A percentile compares a stretch with the other conserved stretches of the same genome.
Evolutionary conservation across 1,140 invertebrate genomes (phyloP).

Genomic region (Papilio xuthus): DNA sequence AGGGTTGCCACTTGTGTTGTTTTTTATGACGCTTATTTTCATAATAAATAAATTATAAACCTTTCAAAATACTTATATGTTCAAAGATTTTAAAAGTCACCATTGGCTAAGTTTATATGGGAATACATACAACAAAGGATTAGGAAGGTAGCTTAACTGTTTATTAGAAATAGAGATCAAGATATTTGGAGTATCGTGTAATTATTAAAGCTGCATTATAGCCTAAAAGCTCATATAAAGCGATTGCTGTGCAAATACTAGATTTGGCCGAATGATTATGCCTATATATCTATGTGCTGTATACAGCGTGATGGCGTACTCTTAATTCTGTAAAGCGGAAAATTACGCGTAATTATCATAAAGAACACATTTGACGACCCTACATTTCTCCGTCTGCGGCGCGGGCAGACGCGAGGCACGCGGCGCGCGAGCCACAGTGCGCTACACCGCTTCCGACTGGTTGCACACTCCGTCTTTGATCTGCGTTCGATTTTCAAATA

Average conservation of each 20-base stretch:
- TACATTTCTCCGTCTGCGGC: constrained; percentile 67
- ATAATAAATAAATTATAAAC: too few relatives aligned
- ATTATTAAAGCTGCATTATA: not conserved
- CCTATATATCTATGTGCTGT: not conserved
- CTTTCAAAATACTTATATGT: too few relatives aligned
- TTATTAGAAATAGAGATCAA: not conserved
- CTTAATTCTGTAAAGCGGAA: constrained; percentile 69
- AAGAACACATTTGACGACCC: constrained; percentile 63
- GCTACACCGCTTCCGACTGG: constrained; percentile 66
- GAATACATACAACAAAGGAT: not conserved
- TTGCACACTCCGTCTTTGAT: constrained; percentile 57
- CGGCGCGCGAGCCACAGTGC: constrained; percentile 65
- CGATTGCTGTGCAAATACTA: not conserved
- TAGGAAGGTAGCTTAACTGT: not conserved
- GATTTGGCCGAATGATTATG: not conserved
- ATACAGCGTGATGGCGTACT: constrained; percentile 44
- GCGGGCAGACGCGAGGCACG: constrained; percentile 50
- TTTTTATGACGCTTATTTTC: not conserved
- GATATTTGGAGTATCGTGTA: not conserved
- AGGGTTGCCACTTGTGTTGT: constrained; percentile 45
- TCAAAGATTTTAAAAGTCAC: too few relatives aligned
- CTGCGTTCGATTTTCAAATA: constrained; percentile 52
- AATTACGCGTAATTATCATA: constrained; percentile 58
- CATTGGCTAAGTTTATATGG: not conserved
- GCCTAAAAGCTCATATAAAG: not conserved